Percentiles rank a stretch among this genome's conserved stretches.
Evolutionary conservation across 1,140 invertebrate genomes (phyloP).

Genomic region (Xylocopa sonorina): DNA sequence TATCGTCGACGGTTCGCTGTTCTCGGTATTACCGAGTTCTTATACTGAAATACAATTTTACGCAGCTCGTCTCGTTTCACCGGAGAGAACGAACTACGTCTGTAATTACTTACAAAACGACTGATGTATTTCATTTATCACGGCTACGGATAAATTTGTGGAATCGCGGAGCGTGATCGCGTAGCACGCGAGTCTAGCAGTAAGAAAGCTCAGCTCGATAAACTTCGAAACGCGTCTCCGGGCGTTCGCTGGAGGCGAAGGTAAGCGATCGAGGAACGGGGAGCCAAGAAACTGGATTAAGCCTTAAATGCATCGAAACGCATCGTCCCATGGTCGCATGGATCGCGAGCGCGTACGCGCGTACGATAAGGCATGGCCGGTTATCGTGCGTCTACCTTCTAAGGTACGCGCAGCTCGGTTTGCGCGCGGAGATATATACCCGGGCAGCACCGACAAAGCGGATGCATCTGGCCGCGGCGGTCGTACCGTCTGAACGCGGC

Average conservation of each 20-base stretch:
- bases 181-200: no score
- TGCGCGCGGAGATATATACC: slow-evolving; percentile 43
- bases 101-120: no score
- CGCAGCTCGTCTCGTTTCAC: no score
- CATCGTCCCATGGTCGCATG: background rate
- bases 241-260: no score
- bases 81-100: no score
- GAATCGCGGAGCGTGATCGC: no score
- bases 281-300: slow-evolving; percentile 69
- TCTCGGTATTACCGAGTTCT: no score
- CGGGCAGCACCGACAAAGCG: slow-evolving; percentile 44
- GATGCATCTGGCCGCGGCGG: slow-evolving; percentile 23
- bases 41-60: no score
- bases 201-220: slow-evolving; percentile 10
- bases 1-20: no score
- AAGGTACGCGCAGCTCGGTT: slow-evolving; percentile 32
- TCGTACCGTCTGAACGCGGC: slow-evolving; percentile 32
- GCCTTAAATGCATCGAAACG: slow-evolving; percentile 51
- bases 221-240: slow-evolving; percentile 23
- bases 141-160: no score
- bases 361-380: slow-evolving; percentile 65
- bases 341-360: slow-evolving; percentile 6
- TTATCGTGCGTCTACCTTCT: slow-evolving; percentile 71
- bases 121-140: no score
- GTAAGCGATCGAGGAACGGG: slow-evolving; percentile 8